These are phyloP conservation scores for Trissonchulus sp. DNA, from an alignment of 2,888 invertebrate genomes.

Conservation along the genomic window DNA sequence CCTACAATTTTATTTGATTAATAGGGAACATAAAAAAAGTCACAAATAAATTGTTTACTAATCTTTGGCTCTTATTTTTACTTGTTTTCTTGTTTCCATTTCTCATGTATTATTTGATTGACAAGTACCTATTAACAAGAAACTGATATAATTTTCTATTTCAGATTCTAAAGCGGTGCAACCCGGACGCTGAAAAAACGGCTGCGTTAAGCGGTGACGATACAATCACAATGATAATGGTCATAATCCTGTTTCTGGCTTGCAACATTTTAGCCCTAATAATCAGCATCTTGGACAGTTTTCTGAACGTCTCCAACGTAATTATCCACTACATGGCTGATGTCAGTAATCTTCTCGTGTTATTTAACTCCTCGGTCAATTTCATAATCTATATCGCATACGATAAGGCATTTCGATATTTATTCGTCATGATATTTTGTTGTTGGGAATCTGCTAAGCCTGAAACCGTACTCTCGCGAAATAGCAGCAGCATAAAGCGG, in stretches of 20 bases:
- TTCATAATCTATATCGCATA: conserved; percentile 49
- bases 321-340: conserved; percentile 38
- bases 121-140: no score
- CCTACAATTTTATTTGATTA: no score
- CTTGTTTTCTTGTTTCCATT: no score
- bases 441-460: not conserved
- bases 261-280: conserved; percentile 46
- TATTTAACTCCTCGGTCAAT: conserved; percentile 50
- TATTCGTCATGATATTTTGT: conserved; percentile 11
- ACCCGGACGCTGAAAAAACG: not conserved
- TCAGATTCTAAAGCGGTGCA: not conserved
- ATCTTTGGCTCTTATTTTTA: no score
- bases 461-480: not conserved
- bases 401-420: conserved; percentile 25
- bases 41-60: no score
- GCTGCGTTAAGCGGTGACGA: conserved; percentile 40
- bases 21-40: no score
- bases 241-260: conserved; percentile 48
- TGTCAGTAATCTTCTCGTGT: conserved; percentile 50
- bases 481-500: not conserved
- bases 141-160: no score
- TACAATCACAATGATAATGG: conserved; percentile 51
- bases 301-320: conserved; percentile 7
- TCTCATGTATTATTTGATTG: no score
- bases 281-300: conserved; percentile 31